Percentiles rank a stretch among this genome's conserved stretches.
These are phyloP conservation scores for Halictus ligatus DNA, from an alignment of 2,888 invertebrate species.

Conservation along the genomic window DNA sequence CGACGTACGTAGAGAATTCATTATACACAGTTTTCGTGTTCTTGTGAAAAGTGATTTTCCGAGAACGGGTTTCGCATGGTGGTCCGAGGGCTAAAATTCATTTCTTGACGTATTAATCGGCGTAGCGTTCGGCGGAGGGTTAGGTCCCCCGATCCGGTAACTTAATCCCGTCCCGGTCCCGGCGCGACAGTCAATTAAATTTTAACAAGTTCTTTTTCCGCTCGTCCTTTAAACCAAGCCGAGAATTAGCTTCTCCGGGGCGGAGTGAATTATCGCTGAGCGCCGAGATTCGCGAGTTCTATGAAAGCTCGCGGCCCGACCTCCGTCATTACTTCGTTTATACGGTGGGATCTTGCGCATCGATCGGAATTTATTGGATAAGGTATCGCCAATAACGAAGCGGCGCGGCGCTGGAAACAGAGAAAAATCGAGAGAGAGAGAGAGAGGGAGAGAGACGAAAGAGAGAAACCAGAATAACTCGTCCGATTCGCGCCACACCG, in stretches of 20 bases:
- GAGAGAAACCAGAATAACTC: neutral
- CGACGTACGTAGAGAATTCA: too few species aligned
- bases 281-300: conserved; percentile 31
- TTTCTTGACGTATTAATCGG: conserved; percentile 15
- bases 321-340: conserved; percentile 32
- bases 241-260: conserved; percentile 43
- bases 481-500: conserved; percentile 19
- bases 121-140: conserved; percentile 16
- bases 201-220: conserved; percentile 10
- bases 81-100: neutral
- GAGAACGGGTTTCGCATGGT: neutral
- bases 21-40: neutral
- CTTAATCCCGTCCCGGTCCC: conserved; percentile 24
- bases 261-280: conserved; percentile 40
- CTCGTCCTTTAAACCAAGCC: conserved; percentile 25
- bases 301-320: conserved; percentile 9
- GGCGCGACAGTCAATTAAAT: conserved; percentile 48
- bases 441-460: neutral
- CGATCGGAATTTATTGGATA: conserved; percentile 39
- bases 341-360: conserved; percentile 25
- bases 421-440: neutral
- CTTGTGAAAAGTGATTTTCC: too few species aligned
- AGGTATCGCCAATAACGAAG: conserved; percentile 43
- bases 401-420: neutral
- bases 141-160: conserved; percentile 26